phyloP scores from a whole-genome alignment of 2,113 vertebrate species.

The Sorex araneus region DNA sequence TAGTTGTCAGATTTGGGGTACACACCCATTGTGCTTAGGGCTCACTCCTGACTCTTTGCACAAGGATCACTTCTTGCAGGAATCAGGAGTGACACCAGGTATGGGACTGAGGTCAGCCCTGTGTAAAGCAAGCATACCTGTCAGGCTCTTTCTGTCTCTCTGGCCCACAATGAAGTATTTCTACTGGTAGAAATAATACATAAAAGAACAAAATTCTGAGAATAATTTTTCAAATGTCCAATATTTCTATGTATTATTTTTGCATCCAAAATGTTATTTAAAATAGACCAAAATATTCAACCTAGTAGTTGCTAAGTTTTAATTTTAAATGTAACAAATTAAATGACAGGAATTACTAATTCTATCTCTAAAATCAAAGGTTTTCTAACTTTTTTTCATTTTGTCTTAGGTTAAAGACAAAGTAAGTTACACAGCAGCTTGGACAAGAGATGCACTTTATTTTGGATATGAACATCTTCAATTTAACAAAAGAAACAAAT shows the following conservation, averaged over 20 bases:
- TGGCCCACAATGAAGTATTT: neutral
- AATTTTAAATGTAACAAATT: slow-evolving; percentile 22
- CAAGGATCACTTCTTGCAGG: too few relatives aligned
- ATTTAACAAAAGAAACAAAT: slow-evolving; percentile 47
- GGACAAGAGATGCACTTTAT: slow-evolving; percentile 63
- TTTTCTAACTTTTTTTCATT: slow-evolving; percentile 62
- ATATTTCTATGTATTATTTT: neutral
- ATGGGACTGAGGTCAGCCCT: too few relatives aligned
- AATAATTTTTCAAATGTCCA: neutral
- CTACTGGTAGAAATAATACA: slow-evolving; percentile 1
- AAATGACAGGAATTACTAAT: slow-evolving; percentile 17
- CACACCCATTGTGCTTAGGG: too few relatives aligned
- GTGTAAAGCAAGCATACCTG: too few relatives aligned
- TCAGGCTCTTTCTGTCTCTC: too few relatives aligned
- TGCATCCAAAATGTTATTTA: slow-evolving; percentile 26
- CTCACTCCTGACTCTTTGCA: too few relatives aligned
- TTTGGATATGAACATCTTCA: neutral
- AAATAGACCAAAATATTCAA: slow-evolving; percentile 14
- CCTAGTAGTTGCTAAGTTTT: slow-evolving; percentile 19
- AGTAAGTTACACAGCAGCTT: slow-evolving; percentile 36
- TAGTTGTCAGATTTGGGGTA: too few relatives aligned
- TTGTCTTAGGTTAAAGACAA: neutral
- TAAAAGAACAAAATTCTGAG: slow-evolving; percentile 6
- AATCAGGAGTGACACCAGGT: too few relatives aligned
- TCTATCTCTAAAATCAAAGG: neutral